A percentile compares a stretch with the other conserved stretches of the same genome.
These are phyloP conservation scores for Anser brachyrhynchus DNA, from an alignment of 2,113 vertebrate genomes.

Conservation along the genomic window DNA sequence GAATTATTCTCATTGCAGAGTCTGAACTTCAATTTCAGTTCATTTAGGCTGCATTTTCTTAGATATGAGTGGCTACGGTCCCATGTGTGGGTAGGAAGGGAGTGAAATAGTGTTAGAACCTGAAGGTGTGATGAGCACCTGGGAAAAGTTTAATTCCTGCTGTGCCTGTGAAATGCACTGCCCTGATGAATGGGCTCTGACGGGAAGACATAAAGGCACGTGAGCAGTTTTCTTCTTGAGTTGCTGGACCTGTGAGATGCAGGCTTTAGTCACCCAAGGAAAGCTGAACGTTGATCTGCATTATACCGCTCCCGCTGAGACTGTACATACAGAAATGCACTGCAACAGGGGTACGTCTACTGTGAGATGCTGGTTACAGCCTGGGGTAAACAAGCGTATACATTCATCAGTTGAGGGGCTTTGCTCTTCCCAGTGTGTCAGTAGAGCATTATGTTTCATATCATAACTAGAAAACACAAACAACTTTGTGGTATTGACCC, in stretches of 20 bases:
- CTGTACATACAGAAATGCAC: not conserved
- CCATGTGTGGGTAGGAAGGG: not conserved
- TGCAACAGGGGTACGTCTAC: not conserved
- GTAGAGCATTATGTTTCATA: not conserved
- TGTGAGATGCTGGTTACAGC: not conserved
- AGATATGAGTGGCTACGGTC: not conserved
- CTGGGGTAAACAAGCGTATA: not conserved
- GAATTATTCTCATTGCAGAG: not conserved
- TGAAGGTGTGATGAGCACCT: not conserved
- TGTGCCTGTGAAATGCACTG: constrained; percentile 31
- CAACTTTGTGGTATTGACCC: not conserved
- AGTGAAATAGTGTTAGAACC: not conserved
- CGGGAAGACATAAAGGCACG: not conserved
- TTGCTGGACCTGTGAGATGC: not conserved
- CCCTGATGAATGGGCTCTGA: not conserved
- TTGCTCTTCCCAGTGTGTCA: not conserved
- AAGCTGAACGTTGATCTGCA: not conserved
- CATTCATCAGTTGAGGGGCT: not conserved
- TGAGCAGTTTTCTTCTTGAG: not conserved
- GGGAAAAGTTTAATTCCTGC: not conserved
- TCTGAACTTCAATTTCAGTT: not conserved
- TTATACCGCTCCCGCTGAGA: not conserved
- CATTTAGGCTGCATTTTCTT: not conserved
- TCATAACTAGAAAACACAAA: not conserved
- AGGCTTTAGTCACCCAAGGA: not conserved